These are phyloP conservation scores for Maccullochella peelii DNA, from an alignment of 2,113 vertebrate species.

Conservation along the genomic window DNA sequence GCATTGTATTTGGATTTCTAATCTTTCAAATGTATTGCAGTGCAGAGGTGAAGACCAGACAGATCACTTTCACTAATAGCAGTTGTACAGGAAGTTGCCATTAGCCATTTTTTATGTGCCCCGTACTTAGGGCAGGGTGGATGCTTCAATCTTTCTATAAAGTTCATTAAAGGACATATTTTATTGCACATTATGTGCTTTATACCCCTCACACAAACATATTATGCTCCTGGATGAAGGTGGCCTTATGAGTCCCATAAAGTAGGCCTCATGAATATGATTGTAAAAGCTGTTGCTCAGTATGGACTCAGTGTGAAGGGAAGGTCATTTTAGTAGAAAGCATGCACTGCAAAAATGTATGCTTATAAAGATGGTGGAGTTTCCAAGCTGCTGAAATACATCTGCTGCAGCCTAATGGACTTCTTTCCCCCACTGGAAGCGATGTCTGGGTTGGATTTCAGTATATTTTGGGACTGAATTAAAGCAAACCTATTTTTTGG, in stretches of 20 bases:
- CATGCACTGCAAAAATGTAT: constrained; percentile 72
- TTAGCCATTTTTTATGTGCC: constrained; percentile 72
- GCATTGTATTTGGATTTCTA: constrained; percentile 41
- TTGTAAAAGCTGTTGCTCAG: constrained; percentile 90
- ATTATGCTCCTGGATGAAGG: constrained; percentile 90
- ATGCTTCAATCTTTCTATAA: constrained; percentile 83
- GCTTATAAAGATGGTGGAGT: constrained; percentile 72
- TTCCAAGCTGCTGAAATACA: constrained; percentile 68
- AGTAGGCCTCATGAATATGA: constrained; percentile 92
- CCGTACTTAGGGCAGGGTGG: constrained; percentile 80
- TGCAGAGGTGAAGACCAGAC: constrained; percentile 52
- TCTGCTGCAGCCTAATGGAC: constrained; percentile 73
- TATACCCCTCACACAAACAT: constrained; percentile 94
- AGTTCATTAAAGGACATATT: constrained; percentile 94
- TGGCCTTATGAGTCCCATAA: constrained; percentile 94
- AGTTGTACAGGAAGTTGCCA: constrained; percentile 72
- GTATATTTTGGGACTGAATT: constrained; percentile 50
- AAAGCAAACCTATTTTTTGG: constrained; percentile 58
- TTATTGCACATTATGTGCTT: constrained; percentile 95
- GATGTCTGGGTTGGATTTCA: constrained; percentile 46
- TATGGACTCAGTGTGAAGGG: constrained; percentile 85
- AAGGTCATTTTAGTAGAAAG: constrained; percentile 85
- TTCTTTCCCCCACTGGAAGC: constrained; percentile 38
- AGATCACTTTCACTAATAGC: constrained; percentile 68
- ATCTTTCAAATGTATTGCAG: constrained; percentile 42